phyloP scores from a whole-genome alignment of 2,888 invertebrate species.

The Strigamia transsilvanica region DNA sequence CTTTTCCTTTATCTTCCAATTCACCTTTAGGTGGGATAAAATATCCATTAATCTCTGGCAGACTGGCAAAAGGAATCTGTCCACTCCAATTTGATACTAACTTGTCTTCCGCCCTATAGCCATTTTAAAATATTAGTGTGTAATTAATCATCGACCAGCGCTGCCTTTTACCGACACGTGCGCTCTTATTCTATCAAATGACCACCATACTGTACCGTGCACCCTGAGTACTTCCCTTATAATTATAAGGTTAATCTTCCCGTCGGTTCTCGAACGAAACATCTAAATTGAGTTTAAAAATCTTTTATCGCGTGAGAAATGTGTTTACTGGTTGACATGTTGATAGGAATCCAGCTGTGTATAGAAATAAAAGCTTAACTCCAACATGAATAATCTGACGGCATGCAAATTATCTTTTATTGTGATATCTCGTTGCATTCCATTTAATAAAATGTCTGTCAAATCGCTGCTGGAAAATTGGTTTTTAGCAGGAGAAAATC shows the following conservation, averaged over 20 bases:
- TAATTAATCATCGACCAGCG: neutral
- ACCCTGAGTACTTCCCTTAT: too few relatives aligned
- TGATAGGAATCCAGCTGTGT: conserved; percentile 22
- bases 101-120: neutral
- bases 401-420: conserved; percentile 28
- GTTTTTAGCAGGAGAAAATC: neutral
- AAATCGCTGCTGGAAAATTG: neutral
- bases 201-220: neutral
- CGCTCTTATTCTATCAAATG: conserved; percentile 1
- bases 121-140: neutral
- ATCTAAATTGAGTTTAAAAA: neutral
- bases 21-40: neutral
- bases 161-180: neutral
- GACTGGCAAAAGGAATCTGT: neutral
- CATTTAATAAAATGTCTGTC: neutral
- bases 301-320: neutral
- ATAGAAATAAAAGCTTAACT: conserved; percentile 17
- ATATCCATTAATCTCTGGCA: neutral
- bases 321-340: neutral
- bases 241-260: too few relatives aligned
- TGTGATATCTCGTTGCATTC: neutral
- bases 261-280: neutral
- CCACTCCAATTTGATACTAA: conserved; percentile 3
- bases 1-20: neutral
- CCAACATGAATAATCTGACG: conserved; percentile 12